A percentile compares a stretch with the other conserved stretches of the same genome.
Evolutionary conservation across 2,797 vertebrate species (phyloP).

Genomic region (Clamator glandarius): DNA sequence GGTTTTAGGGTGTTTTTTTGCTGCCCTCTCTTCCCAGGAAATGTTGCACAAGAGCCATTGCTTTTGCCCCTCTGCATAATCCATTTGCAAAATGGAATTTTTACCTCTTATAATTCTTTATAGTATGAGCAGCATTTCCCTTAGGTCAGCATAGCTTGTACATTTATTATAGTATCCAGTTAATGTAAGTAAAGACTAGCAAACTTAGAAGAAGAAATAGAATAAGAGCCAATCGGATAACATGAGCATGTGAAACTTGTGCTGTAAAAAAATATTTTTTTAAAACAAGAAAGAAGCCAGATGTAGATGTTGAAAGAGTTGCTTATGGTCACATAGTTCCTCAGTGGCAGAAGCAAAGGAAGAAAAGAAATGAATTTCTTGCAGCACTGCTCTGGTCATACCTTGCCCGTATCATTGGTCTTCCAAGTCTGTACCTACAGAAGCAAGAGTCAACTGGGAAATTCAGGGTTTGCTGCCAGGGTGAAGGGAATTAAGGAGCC

Average conservation of each 20-base stretch:
- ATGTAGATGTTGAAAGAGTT: neutral
- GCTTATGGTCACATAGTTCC: neutral
- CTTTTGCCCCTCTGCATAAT: neutral
- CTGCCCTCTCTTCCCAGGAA: neutral
- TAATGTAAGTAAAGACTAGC: conserved; percentile 1
- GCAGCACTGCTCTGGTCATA: neutral
- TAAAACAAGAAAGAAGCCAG: neutral
- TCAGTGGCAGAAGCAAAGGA: neutral
- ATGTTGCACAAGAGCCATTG: neutral
- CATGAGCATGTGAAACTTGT: neutral
- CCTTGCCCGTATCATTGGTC: neutral
- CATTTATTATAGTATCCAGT: neutral
- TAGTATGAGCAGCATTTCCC: neutral
- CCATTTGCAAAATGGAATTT: neutral
- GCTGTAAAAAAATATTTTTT: neutral
- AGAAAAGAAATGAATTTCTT: neutral
- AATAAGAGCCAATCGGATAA: neutral
- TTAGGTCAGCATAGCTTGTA: neutral
- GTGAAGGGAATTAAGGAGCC: neutral
- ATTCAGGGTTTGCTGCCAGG: neutral
- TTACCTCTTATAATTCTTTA: neutral
- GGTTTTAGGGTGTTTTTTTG: neutral
- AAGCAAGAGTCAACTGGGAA: neutral
- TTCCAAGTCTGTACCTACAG: neutral
- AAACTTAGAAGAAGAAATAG: neutral